Evolutionary conservation across 2,797 vertebrate species (phyloP).

Genomic region (Manis pentadactyla): DNA sequence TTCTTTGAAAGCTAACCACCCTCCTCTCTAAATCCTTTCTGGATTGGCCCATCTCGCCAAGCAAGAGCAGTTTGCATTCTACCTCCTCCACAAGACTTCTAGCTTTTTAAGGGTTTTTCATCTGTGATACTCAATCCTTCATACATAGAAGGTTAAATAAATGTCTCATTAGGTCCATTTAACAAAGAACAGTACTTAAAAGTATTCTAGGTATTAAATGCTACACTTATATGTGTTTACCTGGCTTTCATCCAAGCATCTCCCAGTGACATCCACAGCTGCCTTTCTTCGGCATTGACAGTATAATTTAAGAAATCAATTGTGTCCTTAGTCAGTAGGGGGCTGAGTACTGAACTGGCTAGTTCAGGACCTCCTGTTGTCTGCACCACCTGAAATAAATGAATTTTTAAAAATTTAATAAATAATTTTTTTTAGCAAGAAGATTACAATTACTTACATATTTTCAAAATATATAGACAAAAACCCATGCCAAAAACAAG

Average conservation of each 20-base stretch:
- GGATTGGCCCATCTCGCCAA: not conserved
- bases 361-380: conserved; percentile 93
- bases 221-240: conserved; percentile 82
- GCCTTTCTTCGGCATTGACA: conserved; percentile 91
- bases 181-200: not conserved
- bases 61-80: not conserved
- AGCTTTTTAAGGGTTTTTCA: conserved; percentile 33
- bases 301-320: conserved; percentile 93
- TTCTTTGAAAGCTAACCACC: not conserved
- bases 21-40: not conserved
- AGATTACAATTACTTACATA: not conserved
- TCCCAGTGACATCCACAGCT: conserved; percentile 94
- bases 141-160: not conserved
- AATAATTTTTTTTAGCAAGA: conserved; percentile 27
- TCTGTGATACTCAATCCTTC: not conserved
- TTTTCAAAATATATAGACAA: not conserved
- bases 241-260: conserved; percentile 96
- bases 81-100: not conserved
- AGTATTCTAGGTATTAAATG: not conserved
- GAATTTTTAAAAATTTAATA: not conserved
- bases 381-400: conserved; percentile 92
- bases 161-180: not conserved
- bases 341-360: conserved; percentile 92
- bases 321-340: conserved; percentile 93
- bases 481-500: conserved; percentile 3